Evolutionary conservation across 2,797 vertebrate genomes (phyloP).

Genomic region (Benthosema pterotum): DNA sequence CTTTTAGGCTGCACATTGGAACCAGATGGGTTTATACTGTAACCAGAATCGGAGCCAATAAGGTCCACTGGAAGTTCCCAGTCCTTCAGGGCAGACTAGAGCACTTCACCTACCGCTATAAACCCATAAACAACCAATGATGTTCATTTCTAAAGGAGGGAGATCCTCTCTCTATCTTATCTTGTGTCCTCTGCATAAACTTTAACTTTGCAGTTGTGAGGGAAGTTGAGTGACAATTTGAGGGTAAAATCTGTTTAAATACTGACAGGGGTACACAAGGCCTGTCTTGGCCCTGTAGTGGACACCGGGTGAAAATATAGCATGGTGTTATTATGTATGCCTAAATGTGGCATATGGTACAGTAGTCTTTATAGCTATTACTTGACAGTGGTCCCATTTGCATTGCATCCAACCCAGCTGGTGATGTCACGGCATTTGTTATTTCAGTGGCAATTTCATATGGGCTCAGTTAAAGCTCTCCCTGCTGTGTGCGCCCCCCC

Average conservation of each 20-base stretch:
- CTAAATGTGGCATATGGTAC: conserved; percentile 18
- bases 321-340: conserved; percentile 39
- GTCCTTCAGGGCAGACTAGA: conserved; percentile 20
- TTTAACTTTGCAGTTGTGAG: too few relatives aligned
- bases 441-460: conserved; percentile 60
- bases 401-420: conserved; percentile 30
- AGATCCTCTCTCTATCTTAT: too few relatives aligned
- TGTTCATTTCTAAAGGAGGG: too few relatives aligned
- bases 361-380: not conserved
- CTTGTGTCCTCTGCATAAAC: too few relatives aligned
- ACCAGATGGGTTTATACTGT: conserved; percentile 60
- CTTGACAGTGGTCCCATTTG: conserved; percentile 35
- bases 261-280: not conserved
- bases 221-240: not conserved
- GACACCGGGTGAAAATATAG: conserved; percentile 27
- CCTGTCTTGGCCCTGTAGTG: conserved; percentile 21
- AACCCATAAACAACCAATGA: conserved; percentile 50
- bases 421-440: conserved; percentile 66
- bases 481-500: conserved; percentile 36
- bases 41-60: conserved; percentile 47
- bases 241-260: not conserved
- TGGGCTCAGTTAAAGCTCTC: conserved; percentile 53
- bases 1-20: conserved; percentile 45
- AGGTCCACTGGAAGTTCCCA: conserved; percentile 48
- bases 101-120: conserved; percentile 31